phyloP scores from a whole-genome alignment of 2,113 vertebrate genomes.

The Chamaea fasciata region DNA sequence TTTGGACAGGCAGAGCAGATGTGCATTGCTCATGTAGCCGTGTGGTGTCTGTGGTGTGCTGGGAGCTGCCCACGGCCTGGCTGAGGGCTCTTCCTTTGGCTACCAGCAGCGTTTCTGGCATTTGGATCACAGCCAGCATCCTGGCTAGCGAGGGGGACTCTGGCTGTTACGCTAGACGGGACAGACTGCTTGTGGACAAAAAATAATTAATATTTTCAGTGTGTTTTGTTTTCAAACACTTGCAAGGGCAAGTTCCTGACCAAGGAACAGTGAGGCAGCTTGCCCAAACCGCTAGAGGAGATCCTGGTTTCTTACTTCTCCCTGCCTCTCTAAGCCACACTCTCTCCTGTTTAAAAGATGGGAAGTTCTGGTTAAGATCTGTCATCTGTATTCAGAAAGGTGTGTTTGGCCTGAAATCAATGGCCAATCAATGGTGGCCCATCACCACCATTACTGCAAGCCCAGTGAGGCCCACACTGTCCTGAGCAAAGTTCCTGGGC shows the following conservation, averaged over 20 bases:
- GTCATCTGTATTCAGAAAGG: neutral
- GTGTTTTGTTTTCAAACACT: neutral
- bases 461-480: neutral
- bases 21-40: neutral
- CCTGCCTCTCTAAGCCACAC: neutral
- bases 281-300: neutral
- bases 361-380: neutral
- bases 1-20: neutral
- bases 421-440: no score
- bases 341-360: neutral
- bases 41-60: neutral
- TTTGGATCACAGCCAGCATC: neutral
- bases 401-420: neutral
- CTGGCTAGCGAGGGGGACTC: neutral
- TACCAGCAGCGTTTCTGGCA: neutral
- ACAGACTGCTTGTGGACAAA: neutral
- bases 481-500: neutral
- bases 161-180: neutral
- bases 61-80: neutral
- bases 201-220: neutral
- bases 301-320: neutral
- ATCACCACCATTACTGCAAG: neutral
- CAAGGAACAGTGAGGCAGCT: neutral
- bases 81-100: neutral
- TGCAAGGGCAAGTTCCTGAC: neutral